A percentile compares a stretch with the other conserved stretches of the same genome.
Evolutionary conservation across 2,113 vertebrate species (phyloP).

Genomic region (Rattus rattus): DNA sequence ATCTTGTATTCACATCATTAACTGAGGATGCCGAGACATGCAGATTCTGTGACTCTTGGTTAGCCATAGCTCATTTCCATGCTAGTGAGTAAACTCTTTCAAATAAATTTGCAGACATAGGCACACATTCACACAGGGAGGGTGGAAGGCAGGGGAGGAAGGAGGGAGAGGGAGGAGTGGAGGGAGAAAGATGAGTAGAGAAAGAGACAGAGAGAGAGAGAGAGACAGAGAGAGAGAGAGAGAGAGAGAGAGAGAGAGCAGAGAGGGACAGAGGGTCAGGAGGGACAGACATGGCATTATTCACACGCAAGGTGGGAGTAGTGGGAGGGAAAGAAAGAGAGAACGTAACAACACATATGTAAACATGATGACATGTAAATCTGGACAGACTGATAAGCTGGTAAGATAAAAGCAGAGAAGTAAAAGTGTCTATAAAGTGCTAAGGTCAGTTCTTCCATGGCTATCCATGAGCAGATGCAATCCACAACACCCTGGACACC

Average conservation of each 20-base stretch:
- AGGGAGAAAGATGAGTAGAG: too few species aligned
- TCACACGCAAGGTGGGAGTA: too few species aligned
- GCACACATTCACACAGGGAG: too few species aligned
- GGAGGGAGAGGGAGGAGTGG: background rate
- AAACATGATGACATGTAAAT: background rate
- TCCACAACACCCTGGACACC: background rate
- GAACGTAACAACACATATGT: too few species aligned
- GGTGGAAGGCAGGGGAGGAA: too few species aligned
- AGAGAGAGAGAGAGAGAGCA: too few species aligned
- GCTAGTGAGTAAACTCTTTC: background rate
- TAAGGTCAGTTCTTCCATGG: background rate
- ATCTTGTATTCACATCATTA: background rate
- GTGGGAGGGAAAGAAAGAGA: too few species aligned
- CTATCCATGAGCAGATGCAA: too few species aligned
- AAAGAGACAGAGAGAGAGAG: too few species aligned
- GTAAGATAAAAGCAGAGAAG: background rate
- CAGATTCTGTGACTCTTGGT: background rate
- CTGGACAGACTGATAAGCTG: background rate
- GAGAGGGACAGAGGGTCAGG: too few species aligned
- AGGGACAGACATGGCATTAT: too few species aligned
- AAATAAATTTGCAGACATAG: background rate
- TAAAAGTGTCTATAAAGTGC: rapidly evolving
- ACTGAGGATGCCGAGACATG: background rate
- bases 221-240: too few species aligned
- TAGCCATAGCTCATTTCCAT: background rate